These are phyloP conservation scores for Carassius carassius DNA, from an alignment of 2,113 vertebrate genomes.

Conservation along the genomic window DNA sequence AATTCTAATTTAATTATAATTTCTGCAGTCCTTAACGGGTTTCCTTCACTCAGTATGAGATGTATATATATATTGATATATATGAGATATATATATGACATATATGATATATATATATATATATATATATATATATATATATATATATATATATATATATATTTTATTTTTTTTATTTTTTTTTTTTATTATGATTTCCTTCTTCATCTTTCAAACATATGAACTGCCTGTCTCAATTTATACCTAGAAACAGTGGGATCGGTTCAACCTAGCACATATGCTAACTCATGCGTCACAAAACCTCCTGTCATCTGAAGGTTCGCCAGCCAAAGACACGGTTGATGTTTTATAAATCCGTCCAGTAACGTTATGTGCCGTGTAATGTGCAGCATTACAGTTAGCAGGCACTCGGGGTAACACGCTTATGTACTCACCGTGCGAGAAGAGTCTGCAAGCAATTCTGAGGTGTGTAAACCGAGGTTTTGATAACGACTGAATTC, in stretches of 20 bases:
- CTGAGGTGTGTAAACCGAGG: constrained; percentile 56
- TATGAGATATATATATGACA: too few relatives aligned
- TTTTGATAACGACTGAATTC: constrained; percentile 29
- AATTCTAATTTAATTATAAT: neutral
- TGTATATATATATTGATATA: too few relatives aligned
- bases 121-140: too few relatives aligned
- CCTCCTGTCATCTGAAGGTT: constrained; percentile 31
- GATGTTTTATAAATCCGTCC: neutral
- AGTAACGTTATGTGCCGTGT: neutral
- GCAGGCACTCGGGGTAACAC: neutral
- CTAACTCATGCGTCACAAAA: constrained; percentile 1
- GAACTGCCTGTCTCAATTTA: neutral
- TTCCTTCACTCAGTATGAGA: neutral
- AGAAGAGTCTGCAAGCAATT: constrained; percentile 74
- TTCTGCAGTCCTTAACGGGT: neutral
- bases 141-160: too few relatives aligned
- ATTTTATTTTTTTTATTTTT: too few relatives aligned
- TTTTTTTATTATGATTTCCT: too few relatives aligned
- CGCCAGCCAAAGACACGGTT: neutral
- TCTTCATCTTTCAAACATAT: neutral
- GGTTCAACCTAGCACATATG: neutral
- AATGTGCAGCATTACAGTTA: neutral
- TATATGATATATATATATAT: too few relatives aligned
- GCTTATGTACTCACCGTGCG: constrained; percentile 71
- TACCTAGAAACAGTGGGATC: neutral